A percentile compares a stretch with the other conserved stretches of the same genome.
Conservation (phyloP, 2,797 vertebrate genomes). For the Zalophus californianus region DNA sequence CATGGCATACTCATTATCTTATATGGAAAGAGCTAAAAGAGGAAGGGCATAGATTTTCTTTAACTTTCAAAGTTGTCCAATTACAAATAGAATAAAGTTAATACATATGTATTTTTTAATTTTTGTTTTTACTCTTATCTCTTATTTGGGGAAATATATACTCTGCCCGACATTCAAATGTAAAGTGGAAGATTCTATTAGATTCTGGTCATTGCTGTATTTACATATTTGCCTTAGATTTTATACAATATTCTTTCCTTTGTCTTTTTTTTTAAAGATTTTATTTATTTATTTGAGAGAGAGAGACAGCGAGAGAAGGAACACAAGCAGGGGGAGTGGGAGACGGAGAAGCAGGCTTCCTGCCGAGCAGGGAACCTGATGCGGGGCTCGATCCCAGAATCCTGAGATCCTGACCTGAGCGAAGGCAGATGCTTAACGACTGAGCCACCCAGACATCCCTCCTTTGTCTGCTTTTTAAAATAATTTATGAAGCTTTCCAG, state of each 20-base stretch:
- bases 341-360: too few species aligned
- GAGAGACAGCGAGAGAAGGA: too few species aligned
- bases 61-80: neutral
- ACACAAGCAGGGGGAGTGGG: too few species aligned
- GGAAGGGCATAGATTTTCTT: neutral
- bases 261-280: neutral
- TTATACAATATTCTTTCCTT: neutral
- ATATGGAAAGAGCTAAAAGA: neutral
- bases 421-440: too few species aligned
- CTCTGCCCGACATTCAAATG: neutral
- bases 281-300: too few species aligned
- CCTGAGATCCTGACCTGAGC: too few species aligned
- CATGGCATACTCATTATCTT: neutral
- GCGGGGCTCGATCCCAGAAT: too few species aligned
- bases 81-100: neutral
- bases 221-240: neutral
- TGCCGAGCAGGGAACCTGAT: too few species aligned
- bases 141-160: neutral
- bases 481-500: neutral
- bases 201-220: neutral
- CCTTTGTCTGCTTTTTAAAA: neutral
- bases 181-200: neutral
- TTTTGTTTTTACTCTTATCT: neutral
- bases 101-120: neutral
- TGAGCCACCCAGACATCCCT: too few species aligned